A percentile compares a stretch with the other conserved stretches of the same genome.
Evolutionary conservation across 2,113 vertebrate species (phyloP).

Genomic region (Melanocharis versteri): DNA sequence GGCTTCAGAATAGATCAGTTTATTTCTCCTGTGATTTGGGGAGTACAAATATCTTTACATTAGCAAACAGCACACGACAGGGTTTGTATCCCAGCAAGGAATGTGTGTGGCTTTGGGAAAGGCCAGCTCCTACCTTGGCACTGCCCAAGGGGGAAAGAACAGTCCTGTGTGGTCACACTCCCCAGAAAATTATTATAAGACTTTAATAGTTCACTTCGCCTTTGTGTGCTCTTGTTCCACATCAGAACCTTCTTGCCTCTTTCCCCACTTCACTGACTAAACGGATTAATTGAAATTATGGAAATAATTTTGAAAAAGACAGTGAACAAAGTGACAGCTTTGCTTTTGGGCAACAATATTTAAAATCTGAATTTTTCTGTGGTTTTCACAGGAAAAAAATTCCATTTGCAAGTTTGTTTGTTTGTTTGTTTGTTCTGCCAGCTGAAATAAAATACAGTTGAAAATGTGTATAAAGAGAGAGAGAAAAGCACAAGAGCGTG

Average conservation of each 20-base stretch:
- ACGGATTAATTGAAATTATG: neutral
- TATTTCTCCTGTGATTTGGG: neutral
- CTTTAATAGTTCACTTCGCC: neutral
- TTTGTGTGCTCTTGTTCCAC: neutral
- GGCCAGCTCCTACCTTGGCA: neutral
- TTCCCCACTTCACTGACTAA: neutral
- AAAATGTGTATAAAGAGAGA: neutral
- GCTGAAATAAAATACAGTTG: neutral
- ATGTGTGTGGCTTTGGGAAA: neutral
- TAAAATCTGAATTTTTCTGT: neutral
- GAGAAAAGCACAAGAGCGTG: neutral
- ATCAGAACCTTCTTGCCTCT: neutral
- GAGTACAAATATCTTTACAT: neutral
- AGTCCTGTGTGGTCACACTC: neutral
- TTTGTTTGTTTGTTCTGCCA: neutral
- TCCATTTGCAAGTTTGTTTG: neutral
- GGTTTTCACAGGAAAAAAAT: neutral
- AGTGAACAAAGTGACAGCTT: neutral
- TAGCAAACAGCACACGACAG: neutral
- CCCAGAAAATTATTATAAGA: neutral
- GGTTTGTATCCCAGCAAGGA: neutral
- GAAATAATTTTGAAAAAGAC: neutral
- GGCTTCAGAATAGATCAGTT: neutral
- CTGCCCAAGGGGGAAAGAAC: neutral
- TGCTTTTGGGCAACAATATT: neutral